Conservation (phyloP, 2,113 vertebrate species). For the Cichladusa arquata region DNA sequence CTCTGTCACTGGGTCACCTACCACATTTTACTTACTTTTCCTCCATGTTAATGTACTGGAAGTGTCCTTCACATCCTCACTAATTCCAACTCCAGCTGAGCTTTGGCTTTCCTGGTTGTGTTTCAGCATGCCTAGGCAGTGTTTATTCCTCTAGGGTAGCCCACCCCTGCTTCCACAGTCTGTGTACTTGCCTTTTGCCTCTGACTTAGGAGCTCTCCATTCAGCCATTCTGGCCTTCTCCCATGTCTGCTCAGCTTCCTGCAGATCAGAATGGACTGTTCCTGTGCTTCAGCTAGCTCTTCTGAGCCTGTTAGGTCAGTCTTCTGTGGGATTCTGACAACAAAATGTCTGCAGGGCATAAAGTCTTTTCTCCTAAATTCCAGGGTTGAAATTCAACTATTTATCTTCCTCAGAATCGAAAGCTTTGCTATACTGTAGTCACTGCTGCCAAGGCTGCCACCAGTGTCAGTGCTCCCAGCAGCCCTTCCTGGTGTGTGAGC, state of each 20-base stretch:
- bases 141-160: neutral
- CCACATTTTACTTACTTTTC: neutral
- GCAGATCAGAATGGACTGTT: neutral
- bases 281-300: neutral
- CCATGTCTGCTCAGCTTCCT: neutral
- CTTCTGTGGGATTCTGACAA: neutral
- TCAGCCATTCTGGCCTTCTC: neutral
- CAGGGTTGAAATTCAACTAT: neutral
- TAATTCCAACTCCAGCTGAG: neutral
- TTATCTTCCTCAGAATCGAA: neutral
- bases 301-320: neutral
- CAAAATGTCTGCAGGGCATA: neutral
- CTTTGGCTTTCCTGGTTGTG: neutral
- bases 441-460: conserved; percentile 12
- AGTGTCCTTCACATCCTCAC: neutral
- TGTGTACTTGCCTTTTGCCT: neutral
- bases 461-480: neutral
- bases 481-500: neutral
- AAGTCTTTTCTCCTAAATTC: neutral
- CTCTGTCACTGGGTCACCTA: neutral
- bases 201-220: neutral
- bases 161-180: neutral
- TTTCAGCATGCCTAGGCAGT: neutral
- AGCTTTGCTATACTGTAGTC: neutral
- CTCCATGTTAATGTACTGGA: neutral